Evolutionary conservation across 2,888 invertebrate genomes (phyloP).

Genomic region (Carterocephalus palaemon): DNA sequence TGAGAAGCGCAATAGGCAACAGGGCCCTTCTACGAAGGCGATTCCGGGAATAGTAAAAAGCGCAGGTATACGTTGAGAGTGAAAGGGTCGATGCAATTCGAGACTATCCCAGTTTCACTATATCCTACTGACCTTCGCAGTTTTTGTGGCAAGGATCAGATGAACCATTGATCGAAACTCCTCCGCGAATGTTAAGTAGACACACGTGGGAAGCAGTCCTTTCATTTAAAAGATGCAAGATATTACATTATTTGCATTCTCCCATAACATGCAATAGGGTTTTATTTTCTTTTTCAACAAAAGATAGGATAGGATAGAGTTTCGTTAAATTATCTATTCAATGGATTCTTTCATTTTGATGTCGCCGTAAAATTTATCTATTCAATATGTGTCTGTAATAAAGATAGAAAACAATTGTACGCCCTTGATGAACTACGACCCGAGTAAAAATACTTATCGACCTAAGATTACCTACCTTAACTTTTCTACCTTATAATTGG

Average conservation of each 20-base stretch:
- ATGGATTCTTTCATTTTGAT: too few relatives aligned
- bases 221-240: constrained; percentile 46
- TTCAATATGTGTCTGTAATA: too few relatives aligned
- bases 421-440: too few relatives aligned
- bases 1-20: constrained; percentile 42
- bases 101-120: constrained; percentile 69
- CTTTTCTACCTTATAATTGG: too few relatives aligned
- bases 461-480: too few relatives aligned
- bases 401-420: too few relatives aligned
- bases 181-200: constrained; percentile 60
- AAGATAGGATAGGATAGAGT: constrained; percentile 19
- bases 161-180: constrained; percentile 48
- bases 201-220: constrained; percentile 71
- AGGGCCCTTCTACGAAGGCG: constrained; percentile 39
- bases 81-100: constrained; percentile 78
- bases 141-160: constrained; percentile 65
- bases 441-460: too few relatives aligned
- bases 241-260: constrained; percentile 67
- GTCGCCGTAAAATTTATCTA: too few relatives aligned
- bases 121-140: constrained; percentile 61
- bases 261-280: constrained; percentile 9
- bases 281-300: constrained; percentile 19
- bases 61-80: constrained; percentile 76
- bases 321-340: too few relatives aligned
- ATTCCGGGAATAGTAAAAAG: constrained; percentile 74